These are phyloP conservation scores for Torymus texanus DNA, from an alignment of 2,888 invertebrate species.

Conservation along the genomic window DNA sequence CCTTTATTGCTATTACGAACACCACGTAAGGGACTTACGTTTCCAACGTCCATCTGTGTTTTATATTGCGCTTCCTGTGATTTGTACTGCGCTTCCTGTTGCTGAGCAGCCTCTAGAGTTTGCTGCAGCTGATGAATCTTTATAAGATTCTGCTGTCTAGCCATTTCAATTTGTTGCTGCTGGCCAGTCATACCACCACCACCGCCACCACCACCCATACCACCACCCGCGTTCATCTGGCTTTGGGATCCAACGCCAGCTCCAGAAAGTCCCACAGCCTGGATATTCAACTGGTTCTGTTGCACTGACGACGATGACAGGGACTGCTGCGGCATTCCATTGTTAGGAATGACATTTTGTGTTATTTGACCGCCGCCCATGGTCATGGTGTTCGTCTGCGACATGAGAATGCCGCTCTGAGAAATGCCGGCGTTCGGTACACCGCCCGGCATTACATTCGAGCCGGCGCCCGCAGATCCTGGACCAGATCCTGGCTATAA, in stretches of 20 bases:
- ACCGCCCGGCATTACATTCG: conserved; percentile 67
- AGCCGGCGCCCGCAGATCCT: conserved; percentile 43
- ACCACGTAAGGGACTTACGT: conserved; percentile 78
- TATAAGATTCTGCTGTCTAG: conserved; percentile 86
- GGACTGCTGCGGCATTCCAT: conserved; percentile 71
- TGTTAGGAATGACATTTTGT: conserved; percentile 76
- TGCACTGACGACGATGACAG: conserved; percentile 66
- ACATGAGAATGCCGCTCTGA: conserved; percentile 77
- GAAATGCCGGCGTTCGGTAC: conserved; percentile 71
- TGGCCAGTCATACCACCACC: conserved; percentile 67
- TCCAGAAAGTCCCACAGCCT: conserved; percentile 67
- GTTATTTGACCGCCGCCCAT: conserved; percentile 80
- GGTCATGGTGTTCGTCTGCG: conserved; percentile 76
- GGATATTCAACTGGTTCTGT: conserved; percentile 71
- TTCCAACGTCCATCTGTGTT: conserved; percentile 81
- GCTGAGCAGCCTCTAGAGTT: conserved; percentile 87
- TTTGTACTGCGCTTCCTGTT: conserved; percentile 86
- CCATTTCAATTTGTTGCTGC: conserved; percentile 80
- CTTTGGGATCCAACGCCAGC: conserved; percentile 68
- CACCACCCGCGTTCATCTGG: conserved; percentile 63
- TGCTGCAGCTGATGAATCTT: conserved; percentile 87
- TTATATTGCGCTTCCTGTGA: conserved; percentile 86
- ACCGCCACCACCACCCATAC: conserved; percentile 55
- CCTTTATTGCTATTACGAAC: neutral
- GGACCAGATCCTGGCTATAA: conserved; percentile 36